Base-by-base conservation (phyloP, 23 tunicate genomes). In the Diplosoma virens region DNA sequence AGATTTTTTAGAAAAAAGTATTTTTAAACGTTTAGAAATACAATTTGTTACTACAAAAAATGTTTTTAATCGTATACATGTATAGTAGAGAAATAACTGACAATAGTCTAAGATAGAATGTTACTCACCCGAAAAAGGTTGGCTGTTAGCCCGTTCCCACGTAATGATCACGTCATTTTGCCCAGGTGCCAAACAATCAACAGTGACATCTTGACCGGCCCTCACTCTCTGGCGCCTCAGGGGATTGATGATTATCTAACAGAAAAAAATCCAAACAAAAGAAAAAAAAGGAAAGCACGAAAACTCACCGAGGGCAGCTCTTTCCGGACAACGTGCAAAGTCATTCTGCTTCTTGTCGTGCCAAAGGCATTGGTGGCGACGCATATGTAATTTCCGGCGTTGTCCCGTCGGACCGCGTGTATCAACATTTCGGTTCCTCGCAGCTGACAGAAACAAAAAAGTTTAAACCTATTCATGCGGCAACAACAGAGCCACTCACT, bases 281-380 rank as follows among this genome's bases (percentile, higher is more conserved):
- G 50, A 14, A 41, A 41, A 41, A 9, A 41, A 41, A 41, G 14
- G 14, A 9, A 41, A 41, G 50, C 50, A 41, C 9, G 50, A 41
- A 41, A 41, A 41, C 35, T 35, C 79, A 90, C 97, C 56, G 32
- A 52, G 29, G 97, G 97, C 18, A 90, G 66, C 20, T 76, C 83
- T 58, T 79, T 78, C 33, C 79, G 67, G 28, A 87, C 86, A 21
- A 90, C 97, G 6, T 34, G 48, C 7, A 90, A 28, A 16, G 77
- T 84, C 83, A 84, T 76, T 30, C 67, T 84, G 80, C 97, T 90
- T 79, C 81, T 66, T 20, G 90, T 66, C 18, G 58, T 74, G 0
- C 97, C 97, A 9, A 41, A 73, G 11, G 37, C 30, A 61, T 75
- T 84, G 72, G 97, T 90, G 0, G 97, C 97, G 22, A 90, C 78